Conservation (phyloP, 2,113 vertebrate species). For the Pseudorasbora parva region DNA sequence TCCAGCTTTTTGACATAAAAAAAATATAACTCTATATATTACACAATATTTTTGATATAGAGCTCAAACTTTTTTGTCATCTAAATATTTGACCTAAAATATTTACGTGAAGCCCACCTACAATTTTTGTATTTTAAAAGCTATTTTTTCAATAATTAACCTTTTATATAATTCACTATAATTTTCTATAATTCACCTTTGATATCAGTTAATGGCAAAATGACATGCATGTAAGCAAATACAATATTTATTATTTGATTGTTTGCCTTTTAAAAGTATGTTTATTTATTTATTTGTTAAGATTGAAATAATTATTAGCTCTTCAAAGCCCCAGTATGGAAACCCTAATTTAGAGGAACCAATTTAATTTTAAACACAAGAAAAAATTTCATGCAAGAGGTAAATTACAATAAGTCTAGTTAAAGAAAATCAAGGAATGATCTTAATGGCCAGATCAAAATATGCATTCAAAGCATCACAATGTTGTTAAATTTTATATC, state of each 20-base stretch:
- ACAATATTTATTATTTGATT: neutral
- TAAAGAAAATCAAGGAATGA: neutral
- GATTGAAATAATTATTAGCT: neutral
- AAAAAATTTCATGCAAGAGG: neutral
- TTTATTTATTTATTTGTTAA: neutral
- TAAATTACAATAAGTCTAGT: neutral
- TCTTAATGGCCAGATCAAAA: neutral
- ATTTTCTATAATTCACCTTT: no score
- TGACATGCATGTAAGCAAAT: neutral
- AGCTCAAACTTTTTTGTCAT: neutral
- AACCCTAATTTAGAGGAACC: neutral
- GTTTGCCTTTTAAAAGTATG: neutral
- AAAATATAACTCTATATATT: neutral
- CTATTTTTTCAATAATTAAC: neutral
- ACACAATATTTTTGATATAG: neutral
- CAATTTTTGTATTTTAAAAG: neutral
- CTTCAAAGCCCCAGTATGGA: no score
- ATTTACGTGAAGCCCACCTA: neutral
- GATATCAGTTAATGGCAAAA: no score
- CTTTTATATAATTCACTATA: no score
- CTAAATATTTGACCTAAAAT: neutral
- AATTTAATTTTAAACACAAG: neutral
- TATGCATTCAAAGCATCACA: neutral
- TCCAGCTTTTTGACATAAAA: neutral
- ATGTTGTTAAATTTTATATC: neutral